Percentiles rank a stretch among this genome's conserved stretches.
Conservation (phyloP, 2,113 vertebrate genomes). For the Amia ocellicauda region DNA sequence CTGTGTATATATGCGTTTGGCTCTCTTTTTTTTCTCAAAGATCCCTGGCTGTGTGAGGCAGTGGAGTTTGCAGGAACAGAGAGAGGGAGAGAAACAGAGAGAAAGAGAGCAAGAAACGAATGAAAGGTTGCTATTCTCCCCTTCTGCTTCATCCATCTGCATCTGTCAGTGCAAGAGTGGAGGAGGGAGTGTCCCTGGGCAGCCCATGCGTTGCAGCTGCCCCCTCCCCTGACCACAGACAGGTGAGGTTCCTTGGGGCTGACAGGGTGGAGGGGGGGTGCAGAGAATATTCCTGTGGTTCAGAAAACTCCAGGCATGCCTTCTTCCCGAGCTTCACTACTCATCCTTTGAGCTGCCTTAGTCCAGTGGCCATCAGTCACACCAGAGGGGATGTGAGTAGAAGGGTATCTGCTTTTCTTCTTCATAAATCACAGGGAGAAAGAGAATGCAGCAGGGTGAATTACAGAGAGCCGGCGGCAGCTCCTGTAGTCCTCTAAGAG, state of each 20-base stretch:
- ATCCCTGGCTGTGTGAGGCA: constrained; percentile 37
- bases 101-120: constrained; percentile 16
- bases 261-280: not conserved
- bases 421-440: not conserved
- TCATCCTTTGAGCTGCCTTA: not conserved
- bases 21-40: constrained; percentile 16
- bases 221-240: constrained; percentile 11
- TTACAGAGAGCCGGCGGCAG: not conserved
- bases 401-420: not conserved
- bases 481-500: not conserved
- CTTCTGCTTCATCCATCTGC: constrained; percentile 36
- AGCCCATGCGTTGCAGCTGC: constrained; percentile 25
- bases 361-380: constrained; percentile 4
- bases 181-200: constrained; percentile 35
- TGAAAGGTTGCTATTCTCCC: constrained; percentile 18
- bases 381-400: not conserved
- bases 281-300: not conserved
- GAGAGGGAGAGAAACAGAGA: constrained; percentile 19
- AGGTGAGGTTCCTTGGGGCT: constrained; percentile 21
- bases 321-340: not conserved
- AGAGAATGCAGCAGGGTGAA: not conserved
- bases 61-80: constrained; percentile 8
- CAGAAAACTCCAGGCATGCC: not conserved
- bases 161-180: constrained; percentile 41
- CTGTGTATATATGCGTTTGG: no score